Base-by-base conservation (phyloP, 2,888 invertebrate genomes). In the Empis livida region DNA sequence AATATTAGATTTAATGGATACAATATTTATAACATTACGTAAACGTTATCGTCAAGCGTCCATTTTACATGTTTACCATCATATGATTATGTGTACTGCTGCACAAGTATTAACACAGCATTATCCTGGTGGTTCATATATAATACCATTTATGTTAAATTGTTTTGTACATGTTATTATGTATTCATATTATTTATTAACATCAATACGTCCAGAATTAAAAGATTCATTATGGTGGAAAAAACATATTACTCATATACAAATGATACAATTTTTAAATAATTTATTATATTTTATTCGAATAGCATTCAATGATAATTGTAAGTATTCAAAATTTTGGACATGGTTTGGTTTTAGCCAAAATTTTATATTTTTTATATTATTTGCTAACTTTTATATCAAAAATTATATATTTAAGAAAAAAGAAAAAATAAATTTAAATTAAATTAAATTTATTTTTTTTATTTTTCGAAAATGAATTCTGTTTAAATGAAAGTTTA, bases 161-260 rank as follows among this genome's bases (percentile, higher is more conserved):
- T 72, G 75, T 0, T 77, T 83, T 49, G 85, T 92, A 0, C 91
- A 92, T 59, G 62, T 77, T 1, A 63, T 88, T 23, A 91, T 92
- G 90, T 92, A 92, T 61, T 70, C 73, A 1, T 86, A 92, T 63
- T 92, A 91, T 61, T 73, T 87, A 9, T 59, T 85, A 46, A 77
- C 86, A 0, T 83, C 84, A 1, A 69, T 81, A 46, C 74, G 82
- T 44, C 83, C 84, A 0, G 73, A 75, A 43, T 75, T 82, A 59
- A 83, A 82, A 58, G 70, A 79, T 44, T 83, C 79, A 45, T 61
- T 83, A 1, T 83, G 83, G 81, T 84, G 87, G 82, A 92, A 91
- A 63, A 86, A 84, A 57, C 75, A 85, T 57, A 80, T 92, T 50
- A 91, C 91, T 0, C 80, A 81, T 57, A 59, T 88, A 50, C 91